These are phyloP conservation scores for Oscheius sp. DNA, from an alignment of 1,140 invertebrate species.

Conservation along the genomic window DNA sequence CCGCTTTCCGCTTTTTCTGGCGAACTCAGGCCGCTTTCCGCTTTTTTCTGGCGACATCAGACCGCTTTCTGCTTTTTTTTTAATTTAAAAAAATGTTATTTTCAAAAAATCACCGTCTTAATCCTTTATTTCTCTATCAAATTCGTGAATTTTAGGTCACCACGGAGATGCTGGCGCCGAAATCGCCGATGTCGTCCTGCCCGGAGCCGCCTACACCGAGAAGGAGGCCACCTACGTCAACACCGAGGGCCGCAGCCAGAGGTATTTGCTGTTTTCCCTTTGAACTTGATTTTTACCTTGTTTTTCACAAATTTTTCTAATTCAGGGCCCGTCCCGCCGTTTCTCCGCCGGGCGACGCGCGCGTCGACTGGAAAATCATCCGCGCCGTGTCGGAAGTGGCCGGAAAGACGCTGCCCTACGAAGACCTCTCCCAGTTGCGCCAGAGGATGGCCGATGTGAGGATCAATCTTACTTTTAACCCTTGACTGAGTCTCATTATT, in stretches of 20 bases:
- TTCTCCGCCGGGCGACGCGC: constrained; percentile 85
- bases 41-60: too few species aligned
- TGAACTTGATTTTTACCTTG: background rate
- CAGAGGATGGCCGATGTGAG: constrained; percentile 72
- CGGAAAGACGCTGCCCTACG: constrained; percentile 81
- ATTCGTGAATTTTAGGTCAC: constrained; percentile 69
- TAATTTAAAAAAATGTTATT: background rate
- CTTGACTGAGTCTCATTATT: background rate
- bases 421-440: constrained; percentile 80
- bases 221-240: constrained; percentile 95
- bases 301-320: background rate
- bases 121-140: background rate
- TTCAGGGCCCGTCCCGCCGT: constrained; percentile 69
- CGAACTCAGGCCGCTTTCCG: too few species aligned
- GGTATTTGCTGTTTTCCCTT: constrained; percentile 67
- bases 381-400: constrained; percentile 80
- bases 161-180: constrained; percentile 89
- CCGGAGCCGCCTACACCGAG: constrained; percentile 95
- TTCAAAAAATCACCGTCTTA: background rate
- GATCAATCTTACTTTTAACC: background rate
- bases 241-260: constrained; percentile 92
- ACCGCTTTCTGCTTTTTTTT: too few species aligned
- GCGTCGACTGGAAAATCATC: constrained; percentile 98
- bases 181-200: constrained; percentile 89
- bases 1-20: too few species aligned